Conservation (phyloP, 2,888 invertebrate species). For the Pantelozetes paolii region DNA sequence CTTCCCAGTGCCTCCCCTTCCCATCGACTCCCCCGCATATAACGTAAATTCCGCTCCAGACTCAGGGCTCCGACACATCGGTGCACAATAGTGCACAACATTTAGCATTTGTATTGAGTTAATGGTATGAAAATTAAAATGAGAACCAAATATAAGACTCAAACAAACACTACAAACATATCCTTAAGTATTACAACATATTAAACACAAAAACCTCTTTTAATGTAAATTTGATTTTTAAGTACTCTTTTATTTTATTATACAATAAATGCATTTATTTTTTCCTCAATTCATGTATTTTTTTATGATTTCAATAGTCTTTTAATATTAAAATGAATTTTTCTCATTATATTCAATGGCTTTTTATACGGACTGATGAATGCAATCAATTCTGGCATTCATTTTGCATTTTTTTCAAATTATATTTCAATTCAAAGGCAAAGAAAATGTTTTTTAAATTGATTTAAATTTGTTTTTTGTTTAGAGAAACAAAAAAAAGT, state of each 20-base stretch:
- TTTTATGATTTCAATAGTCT: neutral
- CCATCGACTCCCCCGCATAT: slow-evolving; percentile 6
- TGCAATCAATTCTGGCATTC: slow-evolving; percentile 21
- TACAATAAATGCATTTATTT: slow-evolving; percentile 30
- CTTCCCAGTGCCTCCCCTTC: neutral
- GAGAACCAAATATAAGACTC: neutral
- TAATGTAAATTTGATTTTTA: slow-evolving; percentile 35
- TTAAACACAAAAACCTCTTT: slow-evolving; percentile 12
- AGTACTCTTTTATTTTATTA: slow-evolving; percentile 32
- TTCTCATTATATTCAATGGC: neutral
- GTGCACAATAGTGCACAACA: neutral
- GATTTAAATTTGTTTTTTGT: slow-evolving; percentile 10
- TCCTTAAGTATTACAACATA: slow-evolving; percentile 17
- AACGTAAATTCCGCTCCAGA: neutral
- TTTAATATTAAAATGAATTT: neutral
- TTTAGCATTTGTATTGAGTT: slow-evolving; percentile 32
- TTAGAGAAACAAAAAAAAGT: neutral
- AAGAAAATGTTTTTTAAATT: neutral
- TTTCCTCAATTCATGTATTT: neutral
- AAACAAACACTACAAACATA: neutral
- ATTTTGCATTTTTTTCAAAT: neutral
- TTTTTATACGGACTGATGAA: slow-evolving; percentile 7
- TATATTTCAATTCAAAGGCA: neutral
- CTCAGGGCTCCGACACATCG: neutral
- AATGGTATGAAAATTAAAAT: slow-evolving; percentile 34